Conservation (phyloP, 2,888 invertebrate genomes). For the Agriopis marginaria region DNA sequence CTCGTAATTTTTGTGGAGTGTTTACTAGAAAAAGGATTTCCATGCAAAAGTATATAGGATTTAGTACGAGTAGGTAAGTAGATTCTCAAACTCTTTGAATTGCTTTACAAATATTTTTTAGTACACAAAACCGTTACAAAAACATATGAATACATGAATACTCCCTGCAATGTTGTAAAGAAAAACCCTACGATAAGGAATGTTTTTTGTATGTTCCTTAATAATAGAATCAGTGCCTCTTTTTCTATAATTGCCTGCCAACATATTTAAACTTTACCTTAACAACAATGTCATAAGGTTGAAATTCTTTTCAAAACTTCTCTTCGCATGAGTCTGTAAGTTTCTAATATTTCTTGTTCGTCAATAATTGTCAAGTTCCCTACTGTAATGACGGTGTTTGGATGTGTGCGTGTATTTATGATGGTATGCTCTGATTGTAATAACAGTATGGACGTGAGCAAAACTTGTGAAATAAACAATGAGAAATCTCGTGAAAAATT, state of each 20-base stretch:
- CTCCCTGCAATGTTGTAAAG: no score
- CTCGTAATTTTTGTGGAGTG: no score
- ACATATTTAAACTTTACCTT: conserved; percentile 6
- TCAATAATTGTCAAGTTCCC: conserved; percentile 49
- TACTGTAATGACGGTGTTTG: conserved; percentile 45
- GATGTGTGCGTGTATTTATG: conserved; percentile 30
- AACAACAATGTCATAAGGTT: not conserved
- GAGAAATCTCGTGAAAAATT: not conserved
- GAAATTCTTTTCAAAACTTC: conserved; percentile 3
- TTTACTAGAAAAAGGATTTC: no score
- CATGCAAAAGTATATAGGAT: no score
- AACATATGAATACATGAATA: not conserved
- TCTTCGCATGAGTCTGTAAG: conserved; percentile 18
- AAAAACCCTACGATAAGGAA: no score
- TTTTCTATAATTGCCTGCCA: conserved; percentile 1
- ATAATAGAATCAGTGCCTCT: conserved; percentile 9
- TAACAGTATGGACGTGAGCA: conserved; percentile 22
- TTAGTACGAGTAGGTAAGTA: no score
- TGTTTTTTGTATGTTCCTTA: not conserved
- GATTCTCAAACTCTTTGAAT: no score
- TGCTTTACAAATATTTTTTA: not conserved
- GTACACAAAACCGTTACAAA: not conserved
- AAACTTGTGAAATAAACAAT: not conserved
- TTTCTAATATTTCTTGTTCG: conserved; percentile 47
- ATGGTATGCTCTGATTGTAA: conserved; percentile 24